phyloP scores from a whole-genome alignment of 1,140 invertebrate genomes.

The Frieseomelitta varia region DNA sequence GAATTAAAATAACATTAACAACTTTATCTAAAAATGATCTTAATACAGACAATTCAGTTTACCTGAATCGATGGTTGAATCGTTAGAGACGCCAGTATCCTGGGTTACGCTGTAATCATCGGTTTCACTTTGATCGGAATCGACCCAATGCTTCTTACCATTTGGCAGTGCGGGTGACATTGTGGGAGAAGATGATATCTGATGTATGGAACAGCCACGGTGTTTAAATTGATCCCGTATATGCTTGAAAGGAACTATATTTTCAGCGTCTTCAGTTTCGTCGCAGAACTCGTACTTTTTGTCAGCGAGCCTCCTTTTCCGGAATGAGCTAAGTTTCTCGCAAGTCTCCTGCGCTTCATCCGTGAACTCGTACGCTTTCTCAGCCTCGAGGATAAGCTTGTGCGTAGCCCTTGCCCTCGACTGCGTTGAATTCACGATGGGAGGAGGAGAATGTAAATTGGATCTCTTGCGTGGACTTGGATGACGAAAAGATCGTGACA shows the following conservation, averaged over 20 bases:
- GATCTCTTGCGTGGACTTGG: slow-evolving; percentile 74
- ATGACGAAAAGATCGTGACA: slow-evolving; percentile 75
- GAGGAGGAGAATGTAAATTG: slow-evolving; percentile 75
- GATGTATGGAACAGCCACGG: slow-evolving; percentile 74
- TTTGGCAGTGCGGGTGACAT: slow-evolving; percentile 76
- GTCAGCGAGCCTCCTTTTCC: slow-evolving; percentile 91
- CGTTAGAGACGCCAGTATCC: slow-evolving; percentile 64
- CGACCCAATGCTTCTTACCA: slow-evolving; percentile 72
- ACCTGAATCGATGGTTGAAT: slow-evolving; percentile 72
- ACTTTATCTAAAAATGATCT: neutral
- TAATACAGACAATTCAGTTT: slow-evolving; percentile 20
- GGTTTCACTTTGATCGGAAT: slow-evolving; percentile 79
- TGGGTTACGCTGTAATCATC: slow-evolving; percentile 72
- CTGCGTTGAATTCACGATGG: slow-evolving; percentile 64
- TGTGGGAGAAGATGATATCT: slow-evolving; percentile 72
- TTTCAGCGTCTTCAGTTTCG: slow-evolving; percentile 88
- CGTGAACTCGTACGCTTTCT: slow-evolving; percentile 92
- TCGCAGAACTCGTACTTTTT: slow-evolving; percentile 96
- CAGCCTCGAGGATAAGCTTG: slow-evolving; percentile 82
- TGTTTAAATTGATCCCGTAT: slow-evolving; percentile 79
- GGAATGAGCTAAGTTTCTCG: slow-evolving; percentile 91
- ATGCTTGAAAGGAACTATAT: slow-evolving; percentile 89
- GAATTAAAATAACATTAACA: neutral
- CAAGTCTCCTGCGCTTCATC: slow-evolving; percentile 90
- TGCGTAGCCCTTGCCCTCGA: slow-evolving; percentile 75